These are phyloP conservation scores for Nothocercus nigrocapillus DNA, from an alignment of 2,113 vertebrate species.

Conservation along the genomic window DNA sequence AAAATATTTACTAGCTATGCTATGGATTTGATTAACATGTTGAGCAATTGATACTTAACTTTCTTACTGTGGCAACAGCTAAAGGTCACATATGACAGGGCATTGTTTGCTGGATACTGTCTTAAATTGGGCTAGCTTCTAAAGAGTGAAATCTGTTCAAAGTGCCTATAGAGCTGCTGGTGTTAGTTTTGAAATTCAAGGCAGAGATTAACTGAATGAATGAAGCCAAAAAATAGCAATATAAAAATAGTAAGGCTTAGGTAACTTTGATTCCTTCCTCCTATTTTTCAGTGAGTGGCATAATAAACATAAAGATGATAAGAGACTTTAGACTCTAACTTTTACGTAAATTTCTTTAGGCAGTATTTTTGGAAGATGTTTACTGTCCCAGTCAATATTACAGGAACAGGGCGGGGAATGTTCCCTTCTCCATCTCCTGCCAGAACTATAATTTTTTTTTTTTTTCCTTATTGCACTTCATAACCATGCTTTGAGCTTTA, in stretches of 20 bases:
- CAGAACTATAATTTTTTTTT: neutral
- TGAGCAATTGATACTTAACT: neutral
- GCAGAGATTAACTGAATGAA: neutral
- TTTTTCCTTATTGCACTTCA: neutral
- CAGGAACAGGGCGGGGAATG: neutral
- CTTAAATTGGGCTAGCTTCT: neutral
- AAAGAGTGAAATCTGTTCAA: neutral
- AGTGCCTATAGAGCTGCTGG: neutral
- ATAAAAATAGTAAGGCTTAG: neutral
- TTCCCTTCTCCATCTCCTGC: neutral
- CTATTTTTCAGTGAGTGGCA: neutral
- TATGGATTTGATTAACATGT: neutral
- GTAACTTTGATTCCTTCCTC: neutral
- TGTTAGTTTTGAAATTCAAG: neutral
- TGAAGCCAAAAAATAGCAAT: neutral
- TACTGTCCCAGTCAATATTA: neutral
- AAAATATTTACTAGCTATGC: neutral
- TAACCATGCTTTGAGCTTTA: neutral
- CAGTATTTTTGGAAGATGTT: neutral
- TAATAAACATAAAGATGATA: neutral
- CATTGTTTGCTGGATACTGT: neutral
- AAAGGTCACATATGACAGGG: neutral
- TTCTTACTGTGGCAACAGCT: neutral
- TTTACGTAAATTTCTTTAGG: neutral
- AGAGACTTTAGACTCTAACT: neutral